Base-by-base conservation (phyloP, 30 jellyfish, hydroid and myxozoan genomes). In the Aurelia coerulea region DNA sequence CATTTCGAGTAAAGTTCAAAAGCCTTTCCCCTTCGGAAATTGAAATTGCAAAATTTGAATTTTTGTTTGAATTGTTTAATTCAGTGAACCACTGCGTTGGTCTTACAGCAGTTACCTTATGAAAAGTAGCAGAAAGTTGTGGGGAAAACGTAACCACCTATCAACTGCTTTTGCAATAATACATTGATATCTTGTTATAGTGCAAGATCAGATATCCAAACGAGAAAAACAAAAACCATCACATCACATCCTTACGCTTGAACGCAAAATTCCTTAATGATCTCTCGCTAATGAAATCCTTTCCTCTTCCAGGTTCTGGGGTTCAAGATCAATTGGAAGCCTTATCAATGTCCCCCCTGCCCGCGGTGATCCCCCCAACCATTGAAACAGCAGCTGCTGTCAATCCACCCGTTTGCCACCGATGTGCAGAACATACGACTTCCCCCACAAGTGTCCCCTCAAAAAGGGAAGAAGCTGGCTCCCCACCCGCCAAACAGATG, bases 261-360 rank as follows among this genome's bases (percentile, higher is more conserved):
- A 8, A 16, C 13, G 2, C 2, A 5, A 6, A 16, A 16, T 68
- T 39, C 23, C 37, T 46, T 4, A 29, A 39, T 23, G 29, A 23
- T 23, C 29, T 23, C 29, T 23, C 29, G 29, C 29, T 23, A 23
- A 35, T 34, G 31, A 14, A 16, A 1, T 15, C 18, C 12, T 75
- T 5, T 75, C 42, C 1, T 66, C 46, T 66, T 53, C 5, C 51
- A 94, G 99, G 99, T 34, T 85, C 99, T 62, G 99, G 99, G 56
- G 99, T 94, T 13, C 99, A 94, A 75, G 99, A 94, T 77, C 99
- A 94, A 76, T 83, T 94, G 41, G 99, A 94, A 56, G 97, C 99
- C 23, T 51, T 90, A 1, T 46, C 93, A 52, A 42, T 90, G 68
- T 74, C 97, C 6, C 81, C 93, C 53, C 74, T 70, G 76, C 85